These are phyloP conservation scores for Morelia viridis DNA, from an alignment of 2,797 vertebrate species.

Conservation along the genomic window DNA sequence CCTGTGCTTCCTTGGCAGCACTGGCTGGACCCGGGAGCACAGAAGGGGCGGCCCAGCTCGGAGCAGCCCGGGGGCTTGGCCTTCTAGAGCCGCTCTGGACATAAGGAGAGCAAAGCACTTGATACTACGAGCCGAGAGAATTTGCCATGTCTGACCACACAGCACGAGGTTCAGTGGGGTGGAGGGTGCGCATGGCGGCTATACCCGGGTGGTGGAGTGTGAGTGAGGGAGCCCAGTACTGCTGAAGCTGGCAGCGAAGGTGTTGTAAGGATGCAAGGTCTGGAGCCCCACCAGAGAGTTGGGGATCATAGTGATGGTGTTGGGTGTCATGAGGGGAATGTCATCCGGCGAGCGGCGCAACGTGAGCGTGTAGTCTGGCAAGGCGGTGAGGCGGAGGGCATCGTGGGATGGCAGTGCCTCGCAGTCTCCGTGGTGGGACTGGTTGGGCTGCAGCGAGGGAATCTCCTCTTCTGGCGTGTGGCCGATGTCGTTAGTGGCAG, in stretches of 20 bases:
- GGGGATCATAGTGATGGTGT: slow-evolving; percentile 94
- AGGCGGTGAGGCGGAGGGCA: slow-evolving; percentile 85
- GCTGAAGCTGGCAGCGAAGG: slow-evolving; percentile 95
- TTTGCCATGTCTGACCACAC: background rate
- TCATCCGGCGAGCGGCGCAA: slow-evolving; percentile 94
- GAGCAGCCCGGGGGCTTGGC: background rate
- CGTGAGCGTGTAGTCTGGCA: slow-evolving; percentile 96
- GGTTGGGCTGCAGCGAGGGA: slow-evolving; percentile 94
- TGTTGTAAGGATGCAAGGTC: slow-evolving; percentile 97
- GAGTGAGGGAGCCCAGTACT: slow-evolving; percentile 96
- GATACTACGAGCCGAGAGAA: slow-evolving; percentile 41
- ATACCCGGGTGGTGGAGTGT: slow-evolving; percentile 99
- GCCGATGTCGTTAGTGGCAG: slow-evolving; percentile 81
- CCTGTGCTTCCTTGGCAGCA: rapidly evolving
- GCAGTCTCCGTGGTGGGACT: slow-evolving; percentile 87
- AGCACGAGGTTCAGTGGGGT: slow-evolving; percentile 58
- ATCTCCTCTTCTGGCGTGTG: slow-evolving; percentile 93
- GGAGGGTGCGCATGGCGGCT: slow-evolving; percentile 76
- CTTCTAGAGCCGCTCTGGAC: background rate
- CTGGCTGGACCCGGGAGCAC: background rate
- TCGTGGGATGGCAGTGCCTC: slow-evolving; percentile 87
- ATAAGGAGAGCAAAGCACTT: slow-evolving; percentile 61
- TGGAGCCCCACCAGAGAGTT: slow-evolving; percentile 98
- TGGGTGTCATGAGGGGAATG: slow-evolving; percentile 80
- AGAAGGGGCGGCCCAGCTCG: background rate